These are phyloP conservation scores for Papilio elwesi DNA, from an alignment of 2,888 invertebrate species.

Conservation along the genomic window DNA sequence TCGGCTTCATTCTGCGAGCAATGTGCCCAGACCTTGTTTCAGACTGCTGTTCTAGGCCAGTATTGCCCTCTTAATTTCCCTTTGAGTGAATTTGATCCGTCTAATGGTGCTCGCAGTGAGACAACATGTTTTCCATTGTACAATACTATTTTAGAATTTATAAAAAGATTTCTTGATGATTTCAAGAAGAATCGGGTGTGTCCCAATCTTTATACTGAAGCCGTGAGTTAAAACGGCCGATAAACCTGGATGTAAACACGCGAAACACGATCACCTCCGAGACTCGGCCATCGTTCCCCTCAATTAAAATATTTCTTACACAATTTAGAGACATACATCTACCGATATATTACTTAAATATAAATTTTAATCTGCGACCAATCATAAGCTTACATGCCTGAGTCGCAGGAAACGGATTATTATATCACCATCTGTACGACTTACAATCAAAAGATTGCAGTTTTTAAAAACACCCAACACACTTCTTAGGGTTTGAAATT, in stretches of 20 bases:
- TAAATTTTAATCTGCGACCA: neutral
- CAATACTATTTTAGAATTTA: neutral
- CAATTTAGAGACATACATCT: constrained; percentile 12
- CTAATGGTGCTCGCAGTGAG: too few species aligned
- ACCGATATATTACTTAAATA: constrained; percentile 30
- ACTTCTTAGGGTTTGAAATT: too few species aligned
- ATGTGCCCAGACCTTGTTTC: too few species aligned
- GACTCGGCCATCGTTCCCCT: constrained; percentile 48
- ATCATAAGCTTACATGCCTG: neutral
- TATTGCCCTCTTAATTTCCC: too few species aligned
- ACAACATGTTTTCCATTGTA: neutral
- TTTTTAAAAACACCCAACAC: neutral
- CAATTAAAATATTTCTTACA: constrained; percentile 40
- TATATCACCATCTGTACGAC: neutral
- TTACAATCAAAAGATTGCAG: neutral
- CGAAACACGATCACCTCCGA: constrained; percentile 80
- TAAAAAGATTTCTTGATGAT: too few species aligned
- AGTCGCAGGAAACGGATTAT: too few species aligned
- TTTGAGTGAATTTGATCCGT: too few species aligned
- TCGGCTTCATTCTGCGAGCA: too few species aligned
- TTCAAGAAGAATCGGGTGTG: constrained; percentile 48
- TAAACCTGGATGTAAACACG: constrained; percentile 82
- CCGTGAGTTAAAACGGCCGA: constrained; percentile 79
- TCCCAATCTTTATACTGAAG: constrained; percentile 54
- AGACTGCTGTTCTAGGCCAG: too few species aligned